Evolutionary conservation across 2,888 invertebrate species (phyloP).

Genomic region (Nipponacmea schrenckii): DNA sequence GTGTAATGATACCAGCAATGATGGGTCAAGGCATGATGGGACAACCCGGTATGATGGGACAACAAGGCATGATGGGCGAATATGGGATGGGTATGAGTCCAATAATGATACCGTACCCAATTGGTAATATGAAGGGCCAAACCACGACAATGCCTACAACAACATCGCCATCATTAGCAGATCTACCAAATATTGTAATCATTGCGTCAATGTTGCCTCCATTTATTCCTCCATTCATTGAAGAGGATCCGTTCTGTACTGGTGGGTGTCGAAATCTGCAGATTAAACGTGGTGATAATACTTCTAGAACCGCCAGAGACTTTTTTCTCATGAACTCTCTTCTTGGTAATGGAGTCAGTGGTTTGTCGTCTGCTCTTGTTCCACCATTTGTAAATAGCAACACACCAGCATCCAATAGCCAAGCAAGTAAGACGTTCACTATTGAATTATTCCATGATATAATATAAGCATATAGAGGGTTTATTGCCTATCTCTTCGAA

Average conservation of each 20-base stretch:
- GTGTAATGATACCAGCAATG: not conserved
- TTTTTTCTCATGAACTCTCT: slow-evolving; percentile 4
- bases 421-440: not conserved
- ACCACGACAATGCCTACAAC: slow-evolving; percentile 9
- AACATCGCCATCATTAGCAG: not conserved
- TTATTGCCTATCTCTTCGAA: too few relatives aligned
- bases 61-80: slow-evolving; percentile 2
- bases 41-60: slow-evolving; percentile 11
- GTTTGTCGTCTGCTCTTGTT: not conserved
- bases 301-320: not conserved
- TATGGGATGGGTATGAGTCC: slow-evolving; percentile 7
- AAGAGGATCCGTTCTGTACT: not conserved
- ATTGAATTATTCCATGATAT: too few relatives aligned
- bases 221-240: slow-evolving; percentile 17
- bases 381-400: not conserved
- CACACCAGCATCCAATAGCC: not conserved
- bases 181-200: slow-evolving; percentile 13
- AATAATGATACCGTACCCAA: slow-evolving; percentile 20
- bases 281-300: not conserved
- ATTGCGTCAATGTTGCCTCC: slow-evolving; percentile 12
- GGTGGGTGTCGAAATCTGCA: not conserved
- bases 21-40: slow-evolving; percentile 10
- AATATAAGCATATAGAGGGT: too few relatives aligned
- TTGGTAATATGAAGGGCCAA: not conserved
- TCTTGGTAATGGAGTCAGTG: not conserved